A percentile compares a stretch with the other conserved stretches of the same genome.
Conservation (phyloP, 1,140 invertebrate genomes). For the Proales similis region DNA sequence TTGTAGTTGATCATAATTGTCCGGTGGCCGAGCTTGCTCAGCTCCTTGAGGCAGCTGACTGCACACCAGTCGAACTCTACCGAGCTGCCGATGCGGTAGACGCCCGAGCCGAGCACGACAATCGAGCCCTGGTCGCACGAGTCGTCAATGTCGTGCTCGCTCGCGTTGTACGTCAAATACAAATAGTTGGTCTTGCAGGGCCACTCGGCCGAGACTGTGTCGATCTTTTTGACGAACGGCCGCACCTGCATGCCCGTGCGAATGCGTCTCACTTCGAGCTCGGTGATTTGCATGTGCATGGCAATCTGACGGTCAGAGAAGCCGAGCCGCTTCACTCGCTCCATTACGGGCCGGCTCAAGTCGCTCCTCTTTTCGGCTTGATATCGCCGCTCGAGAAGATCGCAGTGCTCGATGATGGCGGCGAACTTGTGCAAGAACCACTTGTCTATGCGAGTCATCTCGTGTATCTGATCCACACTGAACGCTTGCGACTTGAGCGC, state of each 20-base stretch:
- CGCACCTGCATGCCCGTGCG: constrained; percentile 56
- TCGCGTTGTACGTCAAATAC: constrained; percentile 90
- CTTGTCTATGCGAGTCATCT: constrained; percentile 87
- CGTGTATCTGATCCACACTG: constrained; percentile 71
- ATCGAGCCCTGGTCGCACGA: constrained; percentile 67
- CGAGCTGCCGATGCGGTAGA: constrained; percentile 95
- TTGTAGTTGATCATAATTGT: constrained; percentile 99
- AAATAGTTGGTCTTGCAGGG: constrained; percentile 95
- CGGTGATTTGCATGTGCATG: constrained; percentile 63
- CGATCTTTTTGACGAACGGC: constrained; percentile 93
- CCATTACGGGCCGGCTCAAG: constrained; percentile 53
- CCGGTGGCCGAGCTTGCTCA: constrained; percentile 62
- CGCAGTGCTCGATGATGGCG: constrained; percentile 73
- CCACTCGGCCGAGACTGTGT: constrained; percentile 98
- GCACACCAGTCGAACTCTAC: constrained; percentile 99
- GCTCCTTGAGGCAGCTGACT: constrained; percentile 83
- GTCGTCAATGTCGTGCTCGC: constrained; percentile 69
- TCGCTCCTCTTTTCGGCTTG: constrained; percentile 28
- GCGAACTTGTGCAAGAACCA: constrained; percentile 95
- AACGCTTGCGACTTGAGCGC: constrained; percentile 71
- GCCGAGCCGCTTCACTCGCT: constrained; percentile 80
- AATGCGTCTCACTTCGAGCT: constrained; percentile 51
- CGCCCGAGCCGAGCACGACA: constrained; percentile 74
- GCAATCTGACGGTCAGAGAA: constrained; percentile 98
- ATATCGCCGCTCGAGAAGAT: constrained; percentile 57